Conservation (phyloP, 2,113 vertebrate genomes). For the Aegotheles bennettii region DNA sequence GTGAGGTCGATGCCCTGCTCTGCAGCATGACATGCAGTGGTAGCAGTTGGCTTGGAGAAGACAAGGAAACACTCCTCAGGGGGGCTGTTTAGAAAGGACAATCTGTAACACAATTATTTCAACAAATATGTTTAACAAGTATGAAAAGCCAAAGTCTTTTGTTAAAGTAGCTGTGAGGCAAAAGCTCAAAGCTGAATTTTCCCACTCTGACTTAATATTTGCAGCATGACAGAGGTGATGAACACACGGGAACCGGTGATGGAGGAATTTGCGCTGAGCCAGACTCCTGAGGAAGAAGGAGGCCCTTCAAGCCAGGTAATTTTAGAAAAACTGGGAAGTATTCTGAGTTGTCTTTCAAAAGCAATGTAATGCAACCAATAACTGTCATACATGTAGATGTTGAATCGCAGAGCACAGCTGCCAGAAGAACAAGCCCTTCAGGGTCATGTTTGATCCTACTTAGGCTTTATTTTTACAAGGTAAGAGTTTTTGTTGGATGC, state of each 20-base stretch:
- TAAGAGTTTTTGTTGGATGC: background rate
- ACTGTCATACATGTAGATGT: background rate
- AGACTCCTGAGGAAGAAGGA: constrained; percentile 74
- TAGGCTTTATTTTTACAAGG: background rate
- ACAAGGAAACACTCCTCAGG: background rate
- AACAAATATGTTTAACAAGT: background rate
- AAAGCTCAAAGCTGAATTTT: background rate
- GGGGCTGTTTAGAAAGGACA: background rate
- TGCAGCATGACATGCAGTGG: background rate
- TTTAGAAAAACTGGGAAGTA: background rate
- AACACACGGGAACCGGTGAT: constrained; percentile 82
- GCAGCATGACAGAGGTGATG: constrained; percentile 89
- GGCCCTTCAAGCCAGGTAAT: constrained; percentile 78
- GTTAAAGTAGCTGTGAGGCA: background rate
- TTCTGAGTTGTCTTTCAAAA: background rate
- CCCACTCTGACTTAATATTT: background rate
- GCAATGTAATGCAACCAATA: background rate
- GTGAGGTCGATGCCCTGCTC: background rate
- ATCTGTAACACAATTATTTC: background rate
- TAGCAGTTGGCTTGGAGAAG: background rate
- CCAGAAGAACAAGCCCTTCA: background rate
- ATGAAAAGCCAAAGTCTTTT: background rate
- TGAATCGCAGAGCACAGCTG: background rate
- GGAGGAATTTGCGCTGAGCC: constrained; percentile 78
- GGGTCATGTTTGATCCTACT: background rate